These are phyloP conservation scores for Napeogenes sylphis DNA, from an alignment of 2,888 invertebrate genomes.

Conservation along the genomic window DNA sequence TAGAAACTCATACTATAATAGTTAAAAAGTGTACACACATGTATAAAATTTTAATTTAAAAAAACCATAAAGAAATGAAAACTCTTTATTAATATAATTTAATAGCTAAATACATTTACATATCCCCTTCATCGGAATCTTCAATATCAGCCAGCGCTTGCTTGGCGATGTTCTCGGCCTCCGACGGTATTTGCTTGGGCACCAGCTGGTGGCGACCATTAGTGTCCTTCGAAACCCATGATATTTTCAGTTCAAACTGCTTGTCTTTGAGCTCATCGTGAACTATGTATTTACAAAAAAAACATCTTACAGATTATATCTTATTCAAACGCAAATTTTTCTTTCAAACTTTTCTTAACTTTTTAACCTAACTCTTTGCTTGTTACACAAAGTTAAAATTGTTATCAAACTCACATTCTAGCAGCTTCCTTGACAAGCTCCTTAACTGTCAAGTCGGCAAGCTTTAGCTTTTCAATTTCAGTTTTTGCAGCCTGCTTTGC, in stretches of 20 bases:
- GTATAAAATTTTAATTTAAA: constrained; percentile 1
- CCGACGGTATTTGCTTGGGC: constrained; percentile 83
- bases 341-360: too few species aligned
- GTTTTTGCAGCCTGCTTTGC: constrained; percentile 99
- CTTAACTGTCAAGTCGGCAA: constrained; percentile 88
- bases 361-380: too few species aligned
- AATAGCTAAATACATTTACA: constrained; percentile 72
- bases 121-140: constrained; percentile 87
- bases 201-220: constrained; percentile 89
- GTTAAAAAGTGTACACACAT: too few species aligned
- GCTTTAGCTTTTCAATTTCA: constrained; percentile 98
- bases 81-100: constrained; percentile 42
- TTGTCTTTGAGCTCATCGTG: constrained; percentile 97
- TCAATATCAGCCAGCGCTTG: constrained; percentile 91
- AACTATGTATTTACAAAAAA: constrained; percentile 69
- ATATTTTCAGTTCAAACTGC: constrained; percentile 95
- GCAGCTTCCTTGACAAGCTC: constrained; percentile 96
- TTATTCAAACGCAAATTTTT: neutral
- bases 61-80: constrained; percentile 26
- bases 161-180: constrained; percentile 93
- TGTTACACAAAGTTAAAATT: too few species aligned
- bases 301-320: too few species aligned
- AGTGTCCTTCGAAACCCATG: constrained; percentile 92
- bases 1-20: too few species aligned
- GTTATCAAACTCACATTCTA: constrained; percentile 74